These are phyloP conservation scores for Temnopleurus reevesii DNA, from an alignment of 53 echinoderm and acorn worm species.

Conservation along the genomic window DNA sequence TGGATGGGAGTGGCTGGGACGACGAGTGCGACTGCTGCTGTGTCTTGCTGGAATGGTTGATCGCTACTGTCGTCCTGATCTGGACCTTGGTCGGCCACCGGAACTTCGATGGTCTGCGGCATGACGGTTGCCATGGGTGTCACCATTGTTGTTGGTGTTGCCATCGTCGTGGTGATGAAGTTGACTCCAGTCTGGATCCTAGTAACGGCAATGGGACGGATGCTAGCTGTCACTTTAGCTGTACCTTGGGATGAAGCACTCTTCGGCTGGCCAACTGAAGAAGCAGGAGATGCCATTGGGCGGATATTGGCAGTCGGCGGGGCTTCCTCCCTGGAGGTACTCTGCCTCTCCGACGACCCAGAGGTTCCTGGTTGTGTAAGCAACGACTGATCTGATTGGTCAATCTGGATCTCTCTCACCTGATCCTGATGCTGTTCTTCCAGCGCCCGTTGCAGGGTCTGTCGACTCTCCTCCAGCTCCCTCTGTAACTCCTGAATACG, in stretches of 20 bases:
- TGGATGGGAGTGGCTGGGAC: slow-evolving; percentile 88
- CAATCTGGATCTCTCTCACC: slow-evolving; percentile 39
- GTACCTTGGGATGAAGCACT: slow-evolving; percentile 57
- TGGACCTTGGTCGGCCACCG: neutral
- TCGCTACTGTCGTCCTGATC: slow-evolving; percentile 44
- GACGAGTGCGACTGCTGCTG: slow-evolving; percentile 64
- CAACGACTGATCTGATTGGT: slow-evolving; percentile 43
- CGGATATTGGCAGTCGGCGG: slow-evolving; percentile 98
- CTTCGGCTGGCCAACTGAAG: slow-evolving; percentile 80
- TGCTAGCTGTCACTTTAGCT: slow-evolving; percentile 84
- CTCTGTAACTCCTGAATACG: slow-evolving; percentile 79
- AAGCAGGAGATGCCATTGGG: slow-evolving; percentile 88
- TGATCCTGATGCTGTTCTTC: slow-evolving; percentile 46
- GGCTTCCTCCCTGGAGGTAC: slow-evolving; percentile 90
- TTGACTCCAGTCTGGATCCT: slow-evolving; percentile 75
- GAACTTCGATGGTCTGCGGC: slow-evolving; percentile 83
- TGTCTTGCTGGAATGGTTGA: slow-evolving; percentile 57
- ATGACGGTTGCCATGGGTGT: slow-evolving; percentile 99
- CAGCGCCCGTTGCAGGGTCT: slow-evolving; percentile 46
- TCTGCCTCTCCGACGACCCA: slow-evolving; percentile 54
- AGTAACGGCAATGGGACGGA: slow-evolving; percentile 94
- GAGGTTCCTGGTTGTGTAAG: slow-evolving; percentile 51
- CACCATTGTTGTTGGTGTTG: slow-evolving; percentile 52
- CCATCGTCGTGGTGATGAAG: slow-evolving; percentile 66
- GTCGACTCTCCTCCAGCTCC: slow-evolving; percentile 76